phyloP scores from a whole-genome alignment of 2,888 invertebrate species.

The Tetropium fuscum region DNA sequence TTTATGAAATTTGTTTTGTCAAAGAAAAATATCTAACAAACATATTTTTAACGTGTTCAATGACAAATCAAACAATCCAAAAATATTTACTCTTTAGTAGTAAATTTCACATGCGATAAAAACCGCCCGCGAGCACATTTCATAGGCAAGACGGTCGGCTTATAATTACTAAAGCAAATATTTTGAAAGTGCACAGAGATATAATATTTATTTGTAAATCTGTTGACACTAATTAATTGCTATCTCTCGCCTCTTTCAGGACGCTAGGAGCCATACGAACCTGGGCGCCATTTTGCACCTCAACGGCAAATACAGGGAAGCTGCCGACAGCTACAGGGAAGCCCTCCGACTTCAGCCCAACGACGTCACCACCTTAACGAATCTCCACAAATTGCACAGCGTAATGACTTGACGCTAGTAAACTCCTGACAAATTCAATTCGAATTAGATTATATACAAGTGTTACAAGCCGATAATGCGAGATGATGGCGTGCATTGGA shows the following conservation, averaged over 20 bases:
- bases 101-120: too few relatives aligned
- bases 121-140: too few relatives aligned
- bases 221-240: conserved; percentile 11
- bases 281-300: conserved; percentile 95
- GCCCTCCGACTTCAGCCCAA: conserved; percentile 90
- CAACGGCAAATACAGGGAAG: conserved; percentile 90
- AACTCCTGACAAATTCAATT: conserved; percentile 16
- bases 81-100: too few relatives aligned
- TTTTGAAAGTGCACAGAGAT: conserved; percentile 2
- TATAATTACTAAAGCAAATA: conserved; percentile 1
- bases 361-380: conserved; percentile 89
- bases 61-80: too few relatives aligned
- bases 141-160: too few relatives aligned
- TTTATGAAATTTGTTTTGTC: too few relatives aligned
- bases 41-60: too few relatives aligned
- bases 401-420: conserved; percentile 69
- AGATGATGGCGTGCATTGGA: conserved; percentile 40
- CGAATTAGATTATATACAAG: conserved; percentile 28
- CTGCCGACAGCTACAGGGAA: conserved; percentile 86
- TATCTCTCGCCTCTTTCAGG: conserved; percentile 67
- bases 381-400: conserved; percentile 81
- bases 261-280: conserved; percentile 93
- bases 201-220: conserved; percentile 13
- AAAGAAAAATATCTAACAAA: too few relatives aligned
- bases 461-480: conserved; percentile 35